Percentiles rank a stretch among this genome's conserved stretches.
These are phyloP conservation scores for Eubasilissa splendida DNA, from an alignment of 2,888 invertebrate genomes.

Conservation along the genomic window DNA sequence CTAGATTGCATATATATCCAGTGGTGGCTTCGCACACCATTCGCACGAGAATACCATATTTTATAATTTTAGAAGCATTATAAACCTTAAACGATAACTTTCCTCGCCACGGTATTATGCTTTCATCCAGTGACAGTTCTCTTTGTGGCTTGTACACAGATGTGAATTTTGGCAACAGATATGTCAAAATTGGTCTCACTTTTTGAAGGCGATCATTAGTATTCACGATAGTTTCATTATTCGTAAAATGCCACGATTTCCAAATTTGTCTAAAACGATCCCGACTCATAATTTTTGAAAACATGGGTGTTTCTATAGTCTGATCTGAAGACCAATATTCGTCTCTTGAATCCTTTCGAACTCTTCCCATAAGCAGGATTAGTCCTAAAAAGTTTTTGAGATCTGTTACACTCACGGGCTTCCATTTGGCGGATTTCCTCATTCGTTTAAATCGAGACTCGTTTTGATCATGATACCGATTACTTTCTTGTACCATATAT, in stretches of 20 bases:
- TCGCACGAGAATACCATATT: too few species aligned
- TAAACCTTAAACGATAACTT: too few species aligned
- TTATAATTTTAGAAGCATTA: too few species aligned
- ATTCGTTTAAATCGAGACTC: conserved; percentile 1
- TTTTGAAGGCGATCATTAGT: conserved; percentile 10
- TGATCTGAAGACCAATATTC: conserved; percentile 43
- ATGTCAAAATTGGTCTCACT: conserved; percentile 14
- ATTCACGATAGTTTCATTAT: conserved; percentile 43
- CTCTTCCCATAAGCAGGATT: conserved; percentile 32
- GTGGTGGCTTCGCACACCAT: too few species aligned
- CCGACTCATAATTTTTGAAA: conserved; percentile 51
- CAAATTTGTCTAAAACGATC: conserved; percentile 55
- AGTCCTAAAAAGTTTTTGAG: conserved; percentile 26
- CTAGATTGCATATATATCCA: too few species aligned
- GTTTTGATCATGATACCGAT: conserved; percentile 29
- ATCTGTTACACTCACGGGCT: conserved; percentile 14
- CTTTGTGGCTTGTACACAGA: conserved; percentile 27
- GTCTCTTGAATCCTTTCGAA: conserved; percentile 25
- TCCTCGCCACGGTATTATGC: too few species aligned
- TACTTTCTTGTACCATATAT: conserved; percentile 22
- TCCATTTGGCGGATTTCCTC: conserved; percentile 25
- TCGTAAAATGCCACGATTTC: conserved; percentile 48
- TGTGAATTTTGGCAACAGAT: conserved; percentile 30
- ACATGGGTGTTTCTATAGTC: conserved; percentile 40
- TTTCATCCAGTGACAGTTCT: too few species aligned